Percentiles rank a stretch among this genome's conserved stretches.
phyloP scores from a whole-genome alignment of 2,888 invertebrate genomes.

The Quadroppia sp. region DNA sequence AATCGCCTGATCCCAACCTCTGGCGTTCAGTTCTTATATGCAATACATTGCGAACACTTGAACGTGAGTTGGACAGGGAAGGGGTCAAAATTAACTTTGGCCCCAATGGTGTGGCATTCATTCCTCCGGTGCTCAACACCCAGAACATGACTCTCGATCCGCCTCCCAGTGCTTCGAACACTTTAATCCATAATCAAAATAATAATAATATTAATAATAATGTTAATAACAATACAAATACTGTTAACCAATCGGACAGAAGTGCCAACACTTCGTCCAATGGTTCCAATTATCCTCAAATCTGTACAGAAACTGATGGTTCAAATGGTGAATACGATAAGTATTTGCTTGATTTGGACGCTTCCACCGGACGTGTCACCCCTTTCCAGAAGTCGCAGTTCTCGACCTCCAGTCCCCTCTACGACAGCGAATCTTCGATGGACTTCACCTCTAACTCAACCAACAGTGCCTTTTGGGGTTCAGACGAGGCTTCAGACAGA shows the following conservation, averaged over 20 bases:
- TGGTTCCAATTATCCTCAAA: not conserved
- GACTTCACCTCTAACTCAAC: not conserved
- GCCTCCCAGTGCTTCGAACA: constrained; percentile 24
- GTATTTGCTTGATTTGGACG: constrained; percentile 45
- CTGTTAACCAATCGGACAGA: not conserved
- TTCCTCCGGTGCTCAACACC: constrained; percentile 40
- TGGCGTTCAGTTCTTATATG: constrained; percentile 86
- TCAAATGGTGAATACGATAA: constrained; percentile 45
- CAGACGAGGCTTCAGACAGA: constrained; percentile 59
- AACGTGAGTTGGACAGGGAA: constrained; percentile 74
- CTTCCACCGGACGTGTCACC: constrained; percentile 46
- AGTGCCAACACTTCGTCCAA: not conserved
- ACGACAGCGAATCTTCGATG: constrained; percentile 9
- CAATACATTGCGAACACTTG: constrained; percentile 81
- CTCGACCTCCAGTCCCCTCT: not conserved
- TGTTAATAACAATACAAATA: not conserved
- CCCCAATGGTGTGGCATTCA: constrained; percentile 43
- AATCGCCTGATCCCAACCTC: constrained; percentile 81
- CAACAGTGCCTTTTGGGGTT: constrained; percentile 46
- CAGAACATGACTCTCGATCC: constrained; percentile 28
- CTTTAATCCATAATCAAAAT: constrained; percentile 9
- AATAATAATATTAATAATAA: constrained; percentile 3
- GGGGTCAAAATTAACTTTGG: constrained; percentile 51
- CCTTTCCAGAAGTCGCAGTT: constrained; percentile 42
- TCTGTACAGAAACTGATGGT: not conserved